Evolutionary conservation across 2,888 invertebrate species (phyloP).

Genomic region (Orthosia cruda): DNA sequence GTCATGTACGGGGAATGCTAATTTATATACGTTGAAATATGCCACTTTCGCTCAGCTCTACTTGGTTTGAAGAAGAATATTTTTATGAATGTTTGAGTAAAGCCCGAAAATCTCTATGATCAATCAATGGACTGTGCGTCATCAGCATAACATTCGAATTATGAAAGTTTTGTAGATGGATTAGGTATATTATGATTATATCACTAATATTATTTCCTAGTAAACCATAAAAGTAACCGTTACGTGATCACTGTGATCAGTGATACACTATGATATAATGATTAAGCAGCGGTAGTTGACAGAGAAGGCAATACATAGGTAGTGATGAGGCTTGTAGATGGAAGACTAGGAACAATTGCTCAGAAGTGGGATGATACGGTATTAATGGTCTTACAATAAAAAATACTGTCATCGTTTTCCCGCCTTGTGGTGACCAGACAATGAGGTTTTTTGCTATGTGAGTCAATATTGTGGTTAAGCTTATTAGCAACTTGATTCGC

Average conservation of each 20-base stretch:
- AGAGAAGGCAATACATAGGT: too few species aligned
- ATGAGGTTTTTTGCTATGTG: slow-evolving; percentile 13
- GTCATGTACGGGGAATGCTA: slow-evolving; percentile 73
- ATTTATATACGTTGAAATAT: slow-evolving; percentile 71
- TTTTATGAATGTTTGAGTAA: slow-evolving; percentile 27
- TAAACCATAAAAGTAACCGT: neutral
- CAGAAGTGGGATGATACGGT: too few species aligned
- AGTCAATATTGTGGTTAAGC: slow-evolving; percentile 57
- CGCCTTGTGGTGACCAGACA: neutral
- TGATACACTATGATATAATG: too few species aligned
- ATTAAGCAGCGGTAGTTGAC: too few species aligned
- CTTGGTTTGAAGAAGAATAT: slow-evolving; percentile 29
- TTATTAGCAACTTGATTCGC: slow-evolving; percentile 47
- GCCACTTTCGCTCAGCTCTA: slow-evolving; percentile 69
- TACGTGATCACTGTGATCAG: too few species aligned
- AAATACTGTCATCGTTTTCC: neutral
- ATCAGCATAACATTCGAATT: slow-evolving; percentile 51
- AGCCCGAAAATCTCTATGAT: slow-evolving; percentile 37
- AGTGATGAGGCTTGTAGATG: neutral
- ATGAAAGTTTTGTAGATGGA: slow-evolving; percentile 54
- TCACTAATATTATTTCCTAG: slow-evolving; percentile 30
- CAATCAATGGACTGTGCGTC: slow-evolving; percentile 39
- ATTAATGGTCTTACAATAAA: neutral
- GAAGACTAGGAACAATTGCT: neutral
- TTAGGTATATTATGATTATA: slow-evolving; percentile 42